Percentiles rank a stretch among this genome's conserved stretches.
Conservation (phyloP, 2,797 vertebrate species). For the Cephalopachus bancanus region DNA sequence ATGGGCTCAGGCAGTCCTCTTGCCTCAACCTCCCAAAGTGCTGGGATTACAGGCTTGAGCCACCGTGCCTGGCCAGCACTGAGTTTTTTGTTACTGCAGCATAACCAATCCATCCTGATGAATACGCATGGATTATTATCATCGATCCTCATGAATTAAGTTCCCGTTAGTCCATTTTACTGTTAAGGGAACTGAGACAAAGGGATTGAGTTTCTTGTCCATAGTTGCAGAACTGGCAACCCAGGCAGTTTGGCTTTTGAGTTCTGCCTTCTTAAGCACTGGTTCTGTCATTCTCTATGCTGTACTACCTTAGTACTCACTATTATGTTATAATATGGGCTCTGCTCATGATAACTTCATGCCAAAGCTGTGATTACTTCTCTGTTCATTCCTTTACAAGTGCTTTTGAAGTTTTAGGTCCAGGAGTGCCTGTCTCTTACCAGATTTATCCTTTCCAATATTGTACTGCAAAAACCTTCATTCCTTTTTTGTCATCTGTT, state of each 20-base stretch:
- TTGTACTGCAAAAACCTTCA: neutral
- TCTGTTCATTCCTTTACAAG: neutral
- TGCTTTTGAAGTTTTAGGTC: neutral
- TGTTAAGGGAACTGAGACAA: neutral
- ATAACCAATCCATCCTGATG: neutral
- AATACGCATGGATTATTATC: constrained; percentile 6
- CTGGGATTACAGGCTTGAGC: too few relatives aligned
- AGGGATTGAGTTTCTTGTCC: neutral
- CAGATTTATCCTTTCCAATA: neutral
- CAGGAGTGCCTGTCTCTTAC: neutral
- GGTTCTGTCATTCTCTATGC: neutral
- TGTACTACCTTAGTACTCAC: neutral
- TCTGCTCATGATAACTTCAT: neutral
- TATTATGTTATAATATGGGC: neutral
- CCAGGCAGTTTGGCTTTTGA: neutral
- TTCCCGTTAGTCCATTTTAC: neutral
- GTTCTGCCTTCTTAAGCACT: neutral
- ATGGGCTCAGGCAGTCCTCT: too few relatives aligned
- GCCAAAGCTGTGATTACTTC: neutral
- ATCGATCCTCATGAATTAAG: neutral
- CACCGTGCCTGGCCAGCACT: neutral
- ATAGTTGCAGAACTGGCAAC: neutral
- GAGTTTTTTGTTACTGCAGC: constrained; percentile 31
- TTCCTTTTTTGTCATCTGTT: constrained; percentile 35
- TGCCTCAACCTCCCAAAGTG: too few relatives aligned